Conservation (phyloP, 2,797 vertebrate species). For the Macropodus opercularis region DNA sequence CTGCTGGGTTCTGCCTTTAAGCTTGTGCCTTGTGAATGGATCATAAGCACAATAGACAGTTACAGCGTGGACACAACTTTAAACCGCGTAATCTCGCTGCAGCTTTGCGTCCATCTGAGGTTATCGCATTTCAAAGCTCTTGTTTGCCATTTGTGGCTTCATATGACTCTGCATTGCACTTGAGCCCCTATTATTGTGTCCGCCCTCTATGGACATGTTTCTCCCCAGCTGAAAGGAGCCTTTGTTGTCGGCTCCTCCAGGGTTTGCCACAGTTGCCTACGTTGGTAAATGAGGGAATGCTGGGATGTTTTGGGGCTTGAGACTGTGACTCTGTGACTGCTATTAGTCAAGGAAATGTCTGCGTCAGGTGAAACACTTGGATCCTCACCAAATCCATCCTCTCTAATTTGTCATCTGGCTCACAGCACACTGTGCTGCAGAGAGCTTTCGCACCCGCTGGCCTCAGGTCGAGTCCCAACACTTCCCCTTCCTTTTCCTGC, state of each 20-base stretch:
- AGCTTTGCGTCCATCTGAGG: too few relatives aligned
- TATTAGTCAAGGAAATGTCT: constrained; percentile 59
- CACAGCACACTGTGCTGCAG: constrained; percentile 22
- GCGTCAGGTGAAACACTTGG: constrained; percentile 56
- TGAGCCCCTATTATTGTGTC: constrained; percentile 13
- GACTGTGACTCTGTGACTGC: constrained; percentile 27
- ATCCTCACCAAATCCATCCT: constrained; percentile 55
- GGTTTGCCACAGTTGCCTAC: constrained; percentile 37
- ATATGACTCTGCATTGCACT: constrained; percentile 1
- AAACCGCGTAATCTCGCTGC: too few relatives aligned
- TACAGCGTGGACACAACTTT: too few relatives aligned
- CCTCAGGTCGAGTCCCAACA: constrained; percentile 3
- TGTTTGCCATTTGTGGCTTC: background rate
- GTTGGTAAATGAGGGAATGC: constrained; percentile 40
- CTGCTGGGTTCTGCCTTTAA: too few relatives aligned
- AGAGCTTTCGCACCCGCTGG: constrained; percentile 26
- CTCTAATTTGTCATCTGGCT: constrained; percentile 62
- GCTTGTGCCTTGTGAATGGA: background rate
- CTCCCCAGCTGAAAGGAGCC: constrained; percentile 3
- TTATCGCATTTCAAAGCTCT: too few relatives aligned
- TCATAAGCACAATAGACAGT: background rate
- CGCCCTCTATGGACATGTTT: background rate
- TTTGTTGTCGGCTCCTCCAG: constrained; percentile 5
- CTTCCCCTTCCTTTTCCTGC: constrained; percentile 14
- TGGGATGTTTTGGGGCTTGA: constrained; percentile 34